These are phyloP conservation scores for Haliclystus octoradiatus DNA, from an alignment of 30 jellyfish, hydroid and myxozoan genomes.

Conservation along the genomic window DNA sequence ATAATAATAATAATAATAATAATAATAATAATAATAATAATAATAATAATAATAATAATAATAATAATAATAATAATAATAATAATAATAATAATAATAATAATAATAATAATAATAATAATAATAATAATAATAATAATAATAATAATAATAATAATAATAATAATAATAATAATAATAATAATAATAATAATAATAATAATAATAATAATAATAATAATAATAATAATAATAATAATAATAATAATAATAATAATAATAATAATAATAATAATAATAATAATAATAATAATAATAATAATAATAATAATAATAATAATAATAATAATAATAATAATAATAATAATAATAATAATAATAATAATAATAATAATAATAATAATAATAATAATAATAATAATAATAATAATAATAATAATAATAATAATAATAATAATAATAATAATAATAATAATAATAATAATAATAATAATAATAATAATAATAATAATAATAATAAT, in stretches of 20 bases:
- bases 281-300: background rate
- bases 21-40: background rate
- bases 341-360: background rate
- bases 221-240: background rate
- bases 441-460: background rate
- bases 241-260: background rate
- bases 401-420: too few relatives aligned
- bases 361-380: background rate
- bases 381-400: too few relatives aligned
- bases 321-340: background rate
- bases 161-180: background rate
- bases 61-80: background rate
- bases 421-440: background rate
- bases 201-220: background rate
- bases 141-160: background rate
- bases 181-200: background rate
- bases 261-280: background rate
- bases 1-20: background rate
- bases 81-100: background rate
- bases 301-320: background rate
- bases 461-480: background rate
- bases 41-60: background rate
- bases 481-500: background rate
- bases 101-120: background rate
- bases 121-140: background rate